Evolutionary conservation across 2,113 vertebrate genomes (phyloP), one percentile per base, ranked within the genome.

Genomic region (Grammomys surdaster): DNA sequence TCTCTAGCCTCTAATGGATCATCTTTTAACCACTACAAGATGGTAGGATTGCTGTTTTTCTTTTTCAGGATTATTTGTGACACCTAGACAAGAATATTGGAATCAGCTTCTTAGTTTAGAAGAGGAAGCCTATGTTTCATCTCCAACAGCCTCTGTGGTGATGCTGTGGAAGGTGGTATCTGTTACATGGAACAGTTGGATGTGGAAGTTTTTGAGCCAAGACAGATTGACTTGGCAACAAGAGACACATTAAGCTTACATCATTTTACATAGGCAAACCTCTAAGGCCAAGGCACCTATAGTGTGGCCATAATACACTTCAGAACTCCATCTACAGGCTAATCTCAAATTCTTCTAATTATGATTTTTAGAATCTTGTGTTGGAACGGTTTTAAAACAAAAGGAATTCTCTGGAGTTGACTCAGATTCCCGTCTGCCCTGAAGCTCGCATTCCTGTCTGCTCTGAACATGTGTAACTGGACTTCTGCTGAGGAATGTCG

Each of bases 231-330:
- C 9, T 1, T 40, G 14, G 54, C 22, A 19, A 51, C 28, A 19
- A 28, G 33, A 69, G 48, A 40, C 72, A 36, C 19, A 0, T 2
- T 1, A 20, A 3, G 4, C 65, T 87, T n/a, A 7, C 70, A 7
- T 87, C 20, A 16, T 63, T 43, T 63, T 24, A 43, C 60, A 7
- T 0, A 22, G 0, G 69, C 70, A 33, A 7, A 24, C 16, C 43
- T 78, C 85, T 4, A 70, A 73, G 36, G 40, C 10, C 10, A 31
- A 17, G 3, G 54, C 0, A 8, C 67, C 12, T n/a, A 31, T 0
- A 40, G 8, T 1, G 0, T 14, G 40, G 36, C 65, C 4, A 2
- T 48, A 63, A 46, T 1, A 46, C 0, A 28, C 0, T 1, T 26
- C 46, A 43, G 60, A 58, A 60, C 75, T 87, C 40, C 5, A 3